Evolutionary conservation across 2,888 invertebrate genomes (phyloP), one percentile per base, ranked within the genome.

Genomic region (Spodoptera picta): DNA sequence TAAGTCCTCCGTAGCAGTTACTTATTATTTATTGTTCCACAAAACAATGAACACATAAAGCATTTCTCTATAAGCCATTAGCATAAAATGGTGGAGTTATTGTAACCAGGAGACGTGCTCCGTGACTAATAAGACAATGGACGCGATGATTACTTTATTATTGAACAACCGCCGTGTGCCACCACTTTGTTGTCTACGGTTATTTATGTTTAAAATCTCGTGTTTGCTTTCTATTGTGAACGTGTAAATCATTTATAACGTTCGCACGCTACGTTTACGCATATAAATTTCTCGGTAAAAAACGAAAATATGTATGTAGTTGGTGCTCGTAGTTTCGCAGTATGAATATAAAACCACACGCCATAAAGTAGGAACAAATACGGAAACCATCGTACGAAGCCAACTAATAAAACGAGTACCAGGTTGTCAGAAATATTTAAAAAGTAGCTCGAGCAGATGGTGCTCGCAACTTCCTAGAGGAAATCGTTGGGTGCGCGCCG

Each of bases 1-100:
- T 66, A 73, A 72, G 63, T 70, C 81, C 78, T 84, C 80, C 79
- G 83, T 82, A 77, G 81, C 73, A 80, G 79, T 78, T 74, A 74
- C 68, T 73, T 77, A 84, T 87, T 86, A 89, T 90, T 90, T 90
- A 92, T 91, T 87, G 87, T 90, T 87, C 83, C 87, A 87, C 87
- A 81, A 84, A 87, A 93, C 92, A 93, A 92, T 90, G 87, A 83
- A 89, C 89, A 90, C 87, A 88, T 91, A 92, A 92, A 92, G 89
- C 92, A 89, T 87, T 90, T 89, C 86, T 87, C 89, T 90, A 90
- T 83, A 90, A 91, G 92, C 91, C 81, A 88, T 92, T 90, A 89
- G 86, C 89, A 88, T 89, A 84, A 86, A 84, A 87, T 86, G 87
- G 86, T 84, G 78, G 83, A 84, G 81, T 83, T 84, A 82, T 84